A percentile compares a stretch with the other conserved stretches of the same genome.
These are phyloP conservation scores for Drosophila arawakana DNA, from an alignment of 1,140 invertebrate species.

Conservation along the genomic window DNA sequence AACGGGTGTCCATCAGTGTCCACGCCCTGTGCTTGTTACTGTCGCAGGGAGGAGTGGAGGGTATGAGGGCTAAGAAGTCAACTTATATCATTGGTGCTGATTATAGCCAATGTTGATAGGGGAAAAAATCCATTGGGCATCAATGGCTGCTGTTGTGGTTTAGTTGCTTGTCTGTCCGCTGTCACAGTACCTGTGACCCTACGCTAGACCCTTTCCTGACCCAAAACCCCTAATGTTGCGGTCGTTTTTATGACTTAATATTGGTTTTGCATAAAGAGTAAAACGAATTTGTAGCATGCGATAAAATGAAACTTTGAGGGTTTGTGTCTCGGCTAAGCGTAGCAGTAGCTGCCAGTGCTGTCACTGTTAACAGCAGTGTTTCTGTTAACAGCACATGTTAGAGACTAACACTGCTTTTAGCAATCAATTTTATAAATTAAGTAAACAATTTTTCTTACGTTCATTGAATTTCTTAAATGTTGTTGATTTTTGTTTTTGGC, in stretches of 20 bases:
- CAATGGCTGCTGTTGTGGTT: slow-evolving; percentile 23
- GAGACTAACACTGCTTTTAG: neutral
- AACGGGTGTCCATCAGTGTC: slow-evolving; percentile 47
- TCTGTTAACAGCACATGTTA: slow-evolving; percentile 1
- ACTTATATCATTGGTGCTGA: slow-evolving; percentile 16
- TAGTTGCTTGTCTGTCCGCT: slow-evolving; percentile 29
- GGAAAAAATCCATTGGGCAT: neutral
- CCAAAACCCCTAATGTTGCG: slow-evolving; percentile 30
- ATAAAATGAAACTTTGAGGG: slow-evolving; percentile 14
- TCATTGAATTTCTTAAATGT: neutral
- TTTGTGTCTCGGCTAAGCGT: slow-evolving; percentile 46
- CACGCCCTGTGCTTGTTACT: slow-evolving; percentile 14
- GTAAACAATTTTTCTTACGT: neutral
- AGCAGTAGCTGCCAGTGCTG: slow-evolving; percentile 2
- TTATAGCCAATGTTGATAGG: slow-evolving; percentile 16
- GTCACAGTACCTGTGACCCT: slow-evolving; percentile 14
- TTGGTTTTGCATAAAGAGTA: slow-evolving; percentile 10
- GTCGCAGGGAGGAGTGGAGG: neutral
- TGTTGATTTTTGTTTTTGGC: neutral
- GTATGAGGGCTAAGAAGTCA: neutral
- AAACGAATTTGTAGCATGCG: slow-evolving; percentile 53
- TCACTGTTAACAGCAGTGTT: neutral
- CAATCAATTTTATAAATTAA: neutral
- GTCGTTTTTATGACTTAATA: slow-evolving; percentile 61
- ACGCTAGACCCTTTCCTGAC: slow-evolving; percentile 12